Percentiles rank a stretch among this genome's conserved stretches.
These are phyloP conservation scores for Rhyacophila evoluta DNA, from an alignment of 2,888 invertebrate species.

Conservation along the genomic window DNA sequence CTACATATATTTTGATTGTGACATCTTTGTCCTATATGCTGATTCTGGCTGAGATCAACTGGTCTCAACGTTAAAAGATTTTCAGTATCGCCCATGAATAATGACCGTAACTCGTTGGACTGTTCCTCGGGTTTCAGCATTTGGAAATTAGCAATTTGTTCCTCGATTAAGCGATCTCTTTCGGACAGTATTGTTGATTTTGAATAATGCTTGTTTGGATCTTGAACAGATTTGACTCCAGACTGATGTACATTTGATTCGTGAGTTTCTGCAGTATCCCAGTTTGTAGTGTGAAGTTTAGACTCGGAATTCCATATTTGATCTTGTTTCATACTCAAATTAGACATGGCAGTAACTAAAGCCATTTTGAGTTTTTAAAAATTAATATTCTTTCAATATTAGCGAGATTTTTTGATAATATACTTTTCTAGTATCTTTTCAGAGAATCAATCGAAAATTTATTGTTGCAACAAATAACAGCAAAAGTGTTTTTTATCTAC, in stretches of 20 bases:
- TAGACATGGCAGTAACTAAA: background rate
- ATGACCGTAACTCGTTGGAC: background rate
- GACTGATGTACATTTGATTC: background rate
- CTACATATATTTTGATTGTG: background rate
- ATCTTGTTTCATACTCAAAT: background rate
- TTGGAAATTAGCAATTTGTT: slow-evolving; percentile 3
- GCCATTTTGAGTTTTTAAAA: background rate
- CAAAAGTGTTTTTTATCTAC: too few species aligned
- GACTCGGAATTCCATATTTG: background rate
- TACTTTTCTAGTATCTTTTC: too few species aligned
- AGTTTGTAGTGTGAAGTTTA: background rate
- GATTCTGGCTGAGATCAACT: background rate
- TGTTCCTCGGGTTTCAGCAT: background rate
- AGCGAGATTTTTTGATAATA: too few species aligned
- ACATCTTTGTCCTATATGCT: background rate
- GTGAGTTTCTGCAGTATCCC: background rate
- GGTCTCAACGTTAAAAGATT: background rate
- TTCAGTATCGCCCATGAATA: background rate
- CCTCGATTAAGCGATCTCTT: background rate
- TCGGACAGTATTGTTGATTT: background rate
- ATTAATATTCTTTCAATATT: too few species aligned
- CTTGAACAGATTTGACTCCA: background rate
- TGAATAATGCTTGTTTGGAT: background rate
- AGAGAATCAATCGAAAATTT: too few species aligned
- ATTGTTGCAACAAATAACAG: too few species aligned